A percentile compares a stretch with the other conserved stretches of the same genome.
These are phyloP conservation scores for Xylota sylvarum DNA, from an alignment of 2,888 invertebrate genomes.

Conservation along the genomic window DNA sequence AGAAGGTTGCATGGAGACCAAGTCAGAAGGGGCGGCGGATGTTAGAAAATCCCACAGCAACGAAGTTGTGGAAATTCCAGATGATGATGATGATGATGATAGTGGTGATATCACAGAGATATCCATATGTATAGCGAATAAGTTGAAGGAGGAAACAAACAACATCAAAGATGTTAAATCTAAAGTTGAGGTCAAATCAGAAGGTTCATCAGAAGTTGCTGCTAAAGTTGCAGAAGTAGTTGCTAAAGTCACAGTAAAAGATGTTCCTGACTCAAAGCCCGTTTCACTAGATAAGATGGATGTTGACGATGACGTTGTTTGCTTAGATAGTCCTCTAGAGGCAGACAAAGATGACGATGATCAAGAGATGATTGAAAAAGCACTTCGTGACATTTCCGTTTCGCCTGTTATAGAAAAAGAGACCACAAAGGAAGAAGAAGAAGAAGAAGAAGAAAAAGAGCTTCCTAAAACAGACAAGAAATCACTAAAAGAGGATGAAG, in stretches of 20 bases:
- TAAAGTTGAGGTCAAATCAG: conserved; percentile 23
- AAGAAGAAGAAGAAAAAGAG: conserved; percentile 8
- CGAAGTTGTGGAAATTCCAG: conserved; percentile 1
- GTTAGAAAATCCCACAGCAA: neutral
- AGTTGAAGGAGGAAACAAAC: neutral
- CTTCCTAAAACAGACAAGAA: conserved; percentile 7
- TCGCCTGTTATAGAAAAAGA: neutral
- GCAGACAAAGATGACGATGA: neutral
- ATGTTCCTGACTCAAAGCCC: conserved; percentile 1
- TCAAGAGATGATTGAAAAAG: neutral
- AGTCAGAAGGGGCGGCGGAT: neutral
- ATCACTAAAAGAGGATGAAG: neutral
- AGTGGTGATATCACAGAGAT: neutral
- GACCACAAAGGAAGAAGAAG: neutral
- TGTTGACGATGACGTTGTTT: conserved; percentile 55
- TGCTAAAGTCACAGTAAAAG: neutral
- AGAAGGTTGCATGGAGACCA: conserved; percentile 79
- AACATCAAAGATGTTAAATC: conserved; percentile 6
- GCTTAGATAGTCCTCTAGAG: conserved; percentile 50
- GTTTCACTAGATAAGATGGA: conserved; percentile 42
- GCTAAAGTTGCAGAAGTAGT: conserved; percentile 6
- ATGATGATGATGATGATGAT: conserved; percentile 35
- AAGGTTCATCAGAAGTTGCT: conserved; percentile 8
- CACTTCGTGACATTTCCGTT: neutral
- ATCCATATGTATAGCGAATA: conserved; percentile 9